Conservation (phyloP, 2,888 invertebrate species). For the Pachycephus smyrnensis region DNA sequence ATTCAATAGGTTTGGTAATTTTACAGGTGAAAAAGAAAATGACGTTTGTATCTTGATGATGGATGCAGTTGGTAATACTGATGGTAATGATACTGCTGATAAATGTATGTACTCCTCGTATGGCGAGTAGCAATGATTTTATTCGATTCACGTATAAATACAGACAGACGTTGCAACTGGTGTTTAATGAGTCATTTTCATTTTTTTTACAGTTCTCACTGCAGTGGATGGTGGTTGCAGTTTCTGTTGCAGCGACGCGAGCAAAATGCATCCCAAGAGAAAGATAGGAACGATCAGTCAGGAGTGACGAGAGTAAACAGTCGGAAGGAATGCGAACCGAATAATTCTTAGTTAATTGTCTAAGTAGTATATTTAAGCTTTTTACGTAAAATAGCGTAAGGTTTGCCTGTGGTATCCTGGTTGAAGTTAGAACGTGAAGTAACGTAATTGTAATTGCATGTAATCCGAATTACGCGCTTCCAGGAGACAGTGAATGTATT, state of each 20-base stretch:
- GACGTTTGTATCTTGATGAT: neutral
- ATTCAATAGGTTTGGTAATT: neutral
- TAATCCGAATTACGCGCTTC: neutral
- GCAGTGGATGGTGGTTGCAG: neutral
- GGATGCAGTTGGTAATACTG: neutral
- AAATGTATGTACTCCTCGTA: neutral
- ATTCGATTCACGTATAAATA: neutral
- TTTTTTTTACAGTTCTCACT: neutral
- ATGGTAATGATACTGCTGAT: neutral
- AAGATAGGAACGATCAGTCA: too few species aligned
- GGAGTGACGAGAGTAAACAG: neutral
- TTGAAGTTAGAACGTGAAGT: too few species aligned
- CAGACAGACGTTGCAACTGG: neutral
- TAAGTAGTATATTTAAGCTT: neutral
- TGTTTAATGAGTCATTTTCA: neutral
- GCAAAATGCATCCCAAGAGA: too few species aligned
- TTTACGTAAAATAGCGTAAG: neutral
- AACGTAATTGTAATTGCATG: constrained; percentile 8
- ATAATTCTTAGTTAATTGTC: constrained; percentile 9
- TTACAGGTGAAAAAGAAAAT: neutral
- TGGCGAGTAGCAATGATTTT: neutral
- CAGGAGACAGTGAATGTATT: neutral
- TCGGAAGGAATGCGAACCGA: neutral
- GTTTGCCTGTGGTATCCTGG: too few species aligned
- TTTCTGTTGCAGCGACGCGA: too few species aligned